These are phyloP conservation scores for Caenorhabditis uteleia DNA, from an alignment of 2,888 invertebrate genomes.

Conservation along the genomic window DNA sequence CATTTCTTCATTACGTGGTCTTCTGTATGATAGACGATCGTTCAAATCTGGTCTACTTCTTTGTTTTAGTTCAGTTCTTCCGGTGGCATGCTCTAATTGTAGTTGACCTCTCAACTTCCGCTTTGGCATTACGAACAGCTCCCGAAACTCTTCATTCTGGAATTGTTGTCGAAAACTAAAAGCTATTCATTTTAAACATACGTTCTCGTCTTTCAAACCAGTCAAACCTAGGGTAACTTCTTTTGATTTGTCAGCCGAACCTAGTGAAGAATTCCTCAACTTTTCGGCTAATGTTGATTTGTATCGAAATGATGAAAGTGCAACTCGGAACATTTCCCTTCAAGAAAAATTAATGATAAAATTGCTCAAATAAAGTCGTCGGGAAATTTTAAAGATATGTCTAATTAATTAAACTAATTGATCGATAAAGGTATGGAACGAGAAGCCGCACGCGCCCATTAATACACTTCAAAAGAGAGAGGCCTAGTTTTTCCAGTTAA, in stretches of 20 bases:
- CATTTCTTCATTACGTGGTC: conserved; percentile 61
- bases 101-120: conserved; percentile 61
- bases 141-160: conserved; percentile 61
- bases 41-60: conserved; percentile 52
- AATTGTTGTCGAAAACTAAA: not conserved
- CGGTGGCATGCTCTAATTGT: conserved; percentile 61
- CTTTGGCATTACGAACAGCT: conserved; percentile 62
- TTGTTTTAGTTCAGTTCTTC: conserved; percentile 25
- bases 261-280: too few relatives aligned
- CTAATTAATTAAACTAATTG: not conserved
- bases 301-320: not conserved
- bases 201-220: conserved; percentile 30
- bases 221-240: conserved; percentile 7
- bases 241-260: conserved; percentile 21
- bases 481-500: too few relatives aligned
- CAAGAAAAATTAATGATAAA: not conserved
- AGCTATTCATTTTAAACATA: not conserved
- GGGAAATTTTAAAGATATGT: too few relatives aligned
- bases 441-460: too few relatives aligned
- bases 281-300: conserved; percentile 32
- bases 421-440: not conserved
- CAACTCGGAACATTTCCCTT: conserved; percentile 21
- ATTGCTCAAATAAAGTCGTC: not conserved
- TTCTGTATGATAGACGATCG: conserved; percentile 57
- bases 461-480: too few relatives aligned